Base-by-base conservation (phyloP, 2,888 invertebrate species). In the Aspidiotus rigidus region DNA sequence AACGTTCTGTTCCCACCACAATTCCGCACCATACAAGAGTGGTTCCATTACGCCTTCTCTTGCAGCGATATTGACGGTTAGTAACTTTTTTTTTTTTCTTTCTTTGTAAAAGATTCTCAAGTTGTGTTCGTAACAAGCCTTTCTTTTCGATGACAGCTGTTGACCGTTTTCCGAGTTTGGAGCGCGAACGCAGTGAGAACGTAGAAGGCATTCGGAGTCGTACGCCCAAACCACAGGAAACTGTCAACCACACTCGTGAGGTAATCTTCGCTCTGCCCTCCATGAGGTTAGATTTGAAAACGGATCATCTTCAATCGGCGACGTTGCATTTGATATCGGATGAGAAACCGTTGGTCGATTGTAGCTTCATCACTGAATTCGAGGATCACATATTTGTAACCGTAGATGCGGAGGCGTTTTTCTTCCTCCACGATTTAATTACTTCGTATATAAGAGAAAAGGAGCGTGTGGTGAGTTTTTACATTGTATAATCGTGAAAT, bases 331-430 rank as follows among this genome's bases (percentile, higher is more conserved):
- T 85, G 74, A 79, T 83, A 17, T 82, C 76, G 70, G 75, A 74
- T 64, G 73, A 85, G 69, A 93, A 92, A 78, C 94, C 96, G 2
- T 83, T 87, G 63, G 96, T 98, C 42, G 90, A 94, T 75, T 96
- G 96, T 81, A 93, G 93, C 78, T 97, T 99, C 79, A 93, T 97
- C 71, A 97, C 97, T 2, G 96, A 98, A 80, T 98, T 99, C 80
- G 95, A 97, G 78, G 96, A 97, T 79, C 96, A 97, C 78, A 97
- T 98, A 76, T 95, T 93, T 79, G 96, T 97, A 72, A 94, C 96
- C 0, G 95, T 96, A 72, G 94, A 99, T 80, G 97, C 97, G 0
- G 97, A 98, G 80, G 93, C 95, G 1, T 96, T 99, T 81, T 90
- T 98, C 80, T 99, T 98, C 79, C 81, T 99, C 44, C 98, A 98